phyloP scores from a whole-genome alignment of 1,140 invertebrate species.

The Samia ricini region DNA sequence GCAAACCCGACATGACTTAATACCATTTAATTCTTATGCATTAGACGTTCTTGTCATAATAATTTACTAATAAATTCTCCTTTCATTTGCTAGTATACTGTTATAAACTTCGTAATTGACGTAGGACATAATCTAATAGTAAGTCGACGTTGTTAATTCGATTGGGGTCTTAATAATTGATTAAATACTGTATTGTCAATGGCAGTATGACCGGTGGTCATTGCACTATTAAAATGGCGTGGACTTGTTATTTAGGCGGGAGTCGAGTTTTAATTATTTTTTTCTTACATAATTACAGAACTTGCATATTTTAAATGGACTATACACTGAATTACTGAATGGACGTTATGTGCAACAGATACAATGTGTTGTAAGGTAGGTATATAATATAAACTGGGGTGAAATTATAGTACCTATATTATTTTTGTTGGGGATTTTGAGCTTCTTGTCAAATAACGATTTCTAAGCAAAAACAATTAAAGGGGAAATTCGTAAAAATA shows the following conservation, averaged over 20 bases:
- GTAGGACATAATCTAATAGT: neutral
- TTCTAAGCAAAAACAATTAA: too few relatives aligned
- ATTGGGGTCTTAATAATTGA: conserved; percentile 7
- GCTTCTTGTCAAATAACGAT: too few relatives aligned
- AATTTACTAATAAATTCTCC: neutral
- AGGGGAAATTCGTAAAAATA: too few relatives aligned
- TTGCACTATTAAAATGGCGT: conserved; percentile 3
- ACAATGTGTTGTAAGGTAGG: too few relatives aligned
- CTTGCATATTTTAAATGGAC: neutral
- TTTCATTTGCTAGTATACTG: conserved; percentile 1
- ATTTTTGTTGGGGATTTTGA: too few relatives aligned
- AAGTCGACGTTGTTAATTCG: neutral
- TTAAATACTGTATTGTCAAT: neutral
- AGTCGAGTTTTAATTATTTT: neutral
- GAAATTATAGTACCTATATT: too few relatives aligned
- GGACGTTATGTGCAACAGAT: too few relatives aligned
- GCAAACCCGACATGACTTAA: neutral
- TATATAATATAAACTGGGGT: too few relatives aligned
- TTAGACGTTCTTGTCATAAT: conserved; percentile 3
- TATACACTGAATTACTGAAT: too few relatives aligned
- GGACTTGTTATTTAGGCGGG: neutral
- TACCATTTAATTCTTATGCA: conserved; percentile 2
- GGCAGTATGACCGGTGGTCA: neutral
- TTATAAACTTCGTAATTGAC: conserved; percentile 1
- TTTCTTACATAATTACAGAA: neutral